Evolutionary conservation across 2,797 vertebrate species (phyloP), one percentile per base, ranked within the genome.

Genomic region (Anas georgica): DNA sequence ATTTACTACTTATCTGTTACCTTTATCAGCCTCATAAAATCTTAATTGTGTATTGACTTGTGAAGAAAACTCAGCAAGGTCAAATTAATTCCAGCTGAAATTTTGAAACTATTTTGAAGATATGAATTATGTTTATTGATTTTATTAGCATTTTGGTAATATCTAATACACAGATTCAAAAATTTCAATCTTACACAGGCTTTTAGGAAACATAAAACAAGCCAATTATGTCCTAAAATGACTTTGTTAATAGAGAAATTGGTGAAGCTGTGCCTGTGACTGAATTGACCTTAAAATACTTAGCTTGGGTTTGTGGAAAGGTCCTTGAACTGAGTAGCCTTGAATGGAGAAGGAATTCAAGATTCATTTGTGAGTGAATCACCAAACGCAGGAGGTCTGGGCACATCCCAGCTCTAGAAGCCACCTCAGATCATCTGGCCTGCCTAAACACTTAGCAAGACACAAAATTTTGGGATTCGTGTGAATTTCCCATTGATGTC

Each of bases 1-100:
- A 76, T 88, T 90, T 81, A 37, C 63, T 63, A 28, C 22, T 92
- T 74, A 55, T 11, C 23, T 66, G n/a, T 35, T 75, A 72, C 43
- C 31, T 72, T 15, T 95, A 91, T 92, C 89, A 86, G 35, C 17
- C 90, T 91, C 70, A 28, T 77, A 80, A 46, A 41, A 84, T 86
- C 92, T 94, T 97, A 95, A 95, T 93, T 76, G 18, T 29, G 43
- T 91, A 90, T 88, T 82, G 91, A 85, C 64, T 86, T 43, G 58
- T 92, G 66, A 90, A 58, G 55, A 83, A 96, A 91, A 94, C 37
- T 83, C 66, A 83, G 11, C 35, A 90, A 67, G 83, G 91, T 74
- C 84, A 31, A 75, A 48, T 56, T 33, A 75, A 48, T 56, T 33
- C 55, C 15, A 83, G 66, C 2, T 23, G 31, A 93, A 62, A 87